Base-by-base conservation (phyloP, 2,888 invertebrate species). In the Drosophila setosimentum region DNA sequence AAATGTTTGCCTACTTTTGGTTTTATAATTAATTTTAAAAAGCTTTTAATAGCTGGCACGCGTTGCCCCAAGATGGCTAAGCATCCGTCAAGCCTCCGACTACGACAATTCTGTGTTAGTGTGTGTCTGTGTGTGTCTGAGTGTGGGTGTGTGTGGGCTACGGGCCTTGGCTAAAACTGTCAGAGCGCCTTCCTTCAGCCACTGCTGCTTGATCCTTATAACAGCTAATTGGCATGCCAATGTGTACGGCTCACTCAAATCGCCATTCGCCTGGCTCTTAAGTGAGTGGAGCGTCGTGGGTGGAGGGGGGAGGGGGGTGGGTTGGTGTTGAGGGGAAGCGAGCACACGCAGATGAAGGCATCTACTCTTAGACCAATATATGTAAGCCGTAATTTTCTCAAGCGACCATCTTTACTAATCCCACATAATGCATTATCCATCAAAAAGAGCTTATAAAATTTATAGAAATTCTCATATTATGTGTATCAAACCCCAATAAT, bases 1-100 rank as follows among this genome's bases (percentile, higher is more conserved):
- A 66, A 77, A 72, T 74, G 76, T 78, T 87, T 78, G 74, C 74
- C 87, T 81, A 89, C 78, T 87, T 87, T 84, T 70, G 87, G 89
- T 76, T 87, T 85, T 84, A 87, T 85, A 85, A 85, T 85, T 85
- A 85, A 85, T 85, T 85, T 84, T 78, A 82, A 85, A 85, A 89
- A 78, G 84, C 84, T 89, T 84, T 84, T 89, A 84, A 84, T 89
- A 87, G 84, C 89, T 81, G 82, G 74, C 89, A 83, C 76, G 81
- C 73, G 76, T 81, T 73, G 68, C 65, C 70, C 78, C 65, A 45
- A 66, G 76, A 49, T 57, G 63, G 48, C 66, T 57, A 35, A 64
- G 48, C 53, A 40, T 6, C 53, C 61, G 32, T 57, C 69, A 62
- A 68, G 65, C 60, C n/a, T 29, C 54, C 53, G 35, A 73, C 53